Evolutionary conservation across 1,140 invertebrate species (phyloP).

Genomic region (Drosophila takahashii): DNA sequence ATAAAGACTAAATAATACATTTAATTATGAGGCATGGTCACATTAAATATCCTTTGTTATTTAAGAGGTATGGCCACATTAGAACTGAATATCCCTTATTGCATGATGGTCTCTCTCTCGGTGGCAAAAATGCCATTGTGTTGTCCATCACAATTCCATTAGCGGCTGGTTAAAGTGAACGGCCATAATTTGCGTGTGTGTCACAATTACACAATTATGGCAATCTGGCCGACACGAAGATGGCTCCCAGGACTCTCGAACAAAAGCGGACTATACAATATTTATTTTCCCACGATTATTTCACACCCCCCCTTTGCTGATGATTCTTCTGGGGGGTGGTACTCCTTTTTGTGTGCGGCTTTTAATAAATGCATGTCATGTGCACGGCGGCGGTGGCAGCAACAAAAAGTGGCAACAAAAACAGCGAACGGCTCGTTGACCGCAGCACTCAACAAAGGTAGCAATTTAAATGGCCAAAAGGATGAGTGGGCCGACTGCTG

Average conservation of each 20-base stretch:
- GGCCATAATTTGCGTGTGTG: constrained; percentile 32
- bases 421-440: constrained; percentile 28
- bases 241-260: constrained; percentile 11
- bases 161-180: constrained; percentile 40
- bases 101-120: neutral
- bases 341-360: constrained; percentile 31
- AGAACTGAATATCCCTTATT: neutral
- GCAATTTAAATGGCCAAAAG: constrained; percentile 49
- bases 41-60: neutral
- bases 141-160: constrained; percentile 35
- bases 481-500: neutral
- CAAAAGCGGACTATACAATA: constrained; percentile 28
- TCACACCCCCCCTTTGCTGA: neutral
- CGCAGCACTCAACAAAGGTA: constrained; percentile 51
- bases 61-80: no score
- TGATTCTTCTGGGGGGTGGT: constrained; percentile 9
- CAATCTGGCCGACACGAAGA: constrained; percentile 51
- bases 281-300: constrained; percentile 32
- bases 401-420: constrained; percentile 7
- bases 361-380: constrained; percentile 67
- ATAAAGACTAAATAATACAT: neutral
- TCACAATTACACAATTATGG: constrained; percentile 53
- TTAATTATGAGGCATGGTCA: no score
- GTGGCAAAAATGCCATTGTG: neutral
- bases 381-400: constrained; percentile 13